Evolutionary conservation across 1,140 invertebrate genomes (phyloP), one percentile per base, ranked within the genome.

Genomic region (Varroa destructor): DNA sequence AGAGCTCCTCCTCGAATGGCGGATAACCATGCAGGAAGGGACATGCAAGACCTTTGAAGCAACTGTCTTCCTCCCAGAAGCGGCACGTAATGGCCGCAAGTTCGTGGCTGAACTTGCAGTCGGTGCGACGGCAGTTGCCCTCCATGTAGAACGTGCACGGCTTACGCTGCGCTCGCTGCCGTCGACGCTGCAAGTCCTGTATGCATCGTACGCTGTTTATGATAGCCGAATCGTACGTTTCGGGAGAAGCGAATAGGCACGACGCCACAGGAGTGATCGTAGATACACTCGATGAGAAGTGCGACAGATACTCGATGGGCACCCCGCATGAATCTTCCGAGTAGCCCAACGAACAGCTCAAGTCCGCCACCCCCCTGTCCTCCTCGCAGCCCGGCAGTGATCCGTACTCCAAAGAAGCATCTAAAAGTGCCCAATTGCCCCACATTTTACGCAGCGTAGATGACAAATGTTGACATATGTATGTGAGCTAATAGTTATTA

Each of bases 91-190:
- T 83, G 58, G 77, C 77, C 6, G 78, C 78, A 42, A 84, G 75
- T 77, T 84, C 83, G 75, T 84, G 83, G 4, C 81, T 81, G 77
- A 80, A 84, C 74, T 81, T 81, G 76, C 83, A 84, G 74, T 84
- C 81, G 56, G 75, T 75, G 37, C 82, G 77, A 14, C 78, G 76
- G 74, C 83, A 84, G 73, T 79, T 78, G 54, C 83, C 83, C 75
- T 84, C 82, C 74, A 84, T 74, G 74, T 79, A 84, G 75, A 82
- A 84, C 71, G 77, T 80, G 74, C 83, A 84, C 25, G 82, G 82
- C 74, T 81, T 79, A 76, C 75, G 64, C 72, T 46, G 56, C 72
- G 71, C n/a, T 12, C 61, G 61, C 46, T 67, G 40, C 40, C 61
- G 61, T 40, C 46, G 61, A 67, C 61, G 61, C 46, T 67, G 61